phyloP scores from a whole-genome alignment of 2,113 vertebrate genomes.

The Brienomyrus brachyistius region DNA sequence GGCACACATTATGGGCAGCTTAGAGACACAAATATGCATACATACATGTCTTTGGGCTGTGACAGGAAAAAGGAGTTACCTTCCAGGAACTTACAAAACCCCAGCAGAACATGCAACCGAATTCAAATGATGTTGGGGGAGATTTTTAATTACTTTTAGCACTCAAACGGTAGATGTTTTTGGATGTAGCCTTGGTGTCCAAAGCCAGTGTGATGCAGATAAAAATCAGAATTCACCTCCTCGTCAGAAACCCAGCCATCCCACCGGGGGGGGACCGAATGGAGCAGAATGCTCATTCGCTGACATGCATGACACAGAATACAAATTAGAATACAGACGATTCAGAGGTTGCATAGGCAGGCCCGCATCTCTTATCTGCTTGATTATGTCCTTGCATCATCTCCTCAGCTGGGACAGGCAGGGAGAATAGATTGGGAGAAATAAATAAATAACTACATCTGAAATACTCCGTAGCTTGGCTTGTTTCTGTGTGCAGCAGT shows the following conservation, averaged over 20 bases:
- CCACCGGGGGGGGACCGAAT: constrained; percentile 19
- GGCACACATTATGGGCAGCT: neutral
- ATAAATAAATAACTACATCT: neutral
- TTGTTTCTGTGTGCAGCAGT: neutral
- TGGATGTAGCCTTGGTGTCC: constrained; percentile 64
- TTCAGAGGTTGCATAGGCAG: neutral
- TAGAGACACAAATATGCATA: neutral
- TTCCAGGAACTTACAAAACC: neutral
- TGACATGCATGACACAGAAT: constrained; percentile 7
- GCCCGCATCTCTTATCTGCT: neutral
- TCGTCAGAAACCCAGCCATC: constrained; percentile 50
- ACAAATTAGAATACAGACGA: constrained; percentile 5
- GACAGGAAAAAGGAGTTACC: neutral
- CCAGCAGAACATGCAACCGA: neutral
- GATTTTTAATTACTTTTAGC: constrained; percentile 47
- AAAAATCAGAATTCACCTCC: constrained; percentile 64
- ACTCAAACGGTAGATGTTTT: constrained; percentile 59
- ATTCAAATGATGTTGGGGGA: neutral
- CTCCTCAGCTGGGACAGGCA: neutral
- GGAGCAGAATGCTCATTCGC: neutral
- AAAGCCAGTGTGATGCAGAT: constrained; percentile 61
- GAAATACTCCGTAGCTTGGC: neutral
- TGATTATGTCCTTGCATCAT: neutral
- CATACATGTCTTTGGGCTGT: neutral
- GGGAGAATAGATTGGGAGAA: neutral